phyloP scores from a whole-genome alignment of 1,140 invertebrate genomes.

The Teleogryllus occipitalis region DNA sequence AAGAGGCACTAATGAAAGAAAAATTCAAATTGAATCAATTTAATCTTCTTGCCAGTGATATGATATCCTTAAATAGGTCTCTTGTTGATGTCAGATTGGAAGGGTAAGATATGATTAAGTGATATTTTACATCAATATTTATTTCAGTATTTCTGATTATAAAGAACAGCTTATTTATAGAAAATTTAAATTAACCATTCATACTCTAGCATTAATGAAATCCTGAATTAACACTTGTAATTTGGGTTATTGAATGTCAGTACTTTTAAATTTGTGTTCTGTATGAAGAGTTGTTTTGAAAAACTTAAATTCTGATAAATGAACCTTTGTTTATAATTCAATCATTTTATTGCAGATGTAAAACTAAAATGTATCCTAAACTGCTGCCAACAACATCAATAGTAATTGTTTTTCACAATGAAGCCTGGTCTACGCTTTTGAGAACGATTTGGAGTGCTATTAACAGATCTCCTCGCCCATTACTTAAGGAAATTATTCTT shows the following conservation, averaged over 20 bases:
- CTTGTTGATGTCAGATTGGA: constrained; percentile 89
- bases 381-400: constrained; percentile 82
- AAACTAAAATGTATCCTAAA: constrained; percentile 63
- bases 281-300: too few relatives aligned
- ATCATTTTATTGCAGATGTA: constrained; percentile 49
- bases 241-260: too few relatives aligned
- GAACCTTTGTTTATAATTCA: too few relatives aligned
- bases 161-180: background rate
- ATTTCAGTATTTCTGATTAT: background rate
- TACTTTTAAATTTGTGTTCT: too few relatives aligned
- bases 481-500: constrained; percentile 90
- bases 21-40: constrained; percentile 98
- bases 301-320: too few relatives aligned
- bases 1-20: constrained; percentile 82
- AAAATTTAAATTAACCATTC: background rate
- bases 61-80: constrained; percentile 93
- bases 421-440: constrained; percentile 93
- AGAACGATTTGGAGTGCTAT: constrained; percentile 96
- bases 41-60: constrained; percentile 94
- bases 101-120: constrained; percentile 51
- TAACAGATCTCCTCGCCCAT: constrained; percentile 73
- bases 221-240: too few relatives aligned
- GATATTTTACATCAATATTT: too few relatives aligned
- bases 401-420: constrained; percentile 96
- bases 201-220: background rate